A percentile compares a stretch with the other conserved stretches of the same genome.
Conservation (phyloP, 2,888 invertebrate genomes). For the Cartodere bifasciata region DNA sequence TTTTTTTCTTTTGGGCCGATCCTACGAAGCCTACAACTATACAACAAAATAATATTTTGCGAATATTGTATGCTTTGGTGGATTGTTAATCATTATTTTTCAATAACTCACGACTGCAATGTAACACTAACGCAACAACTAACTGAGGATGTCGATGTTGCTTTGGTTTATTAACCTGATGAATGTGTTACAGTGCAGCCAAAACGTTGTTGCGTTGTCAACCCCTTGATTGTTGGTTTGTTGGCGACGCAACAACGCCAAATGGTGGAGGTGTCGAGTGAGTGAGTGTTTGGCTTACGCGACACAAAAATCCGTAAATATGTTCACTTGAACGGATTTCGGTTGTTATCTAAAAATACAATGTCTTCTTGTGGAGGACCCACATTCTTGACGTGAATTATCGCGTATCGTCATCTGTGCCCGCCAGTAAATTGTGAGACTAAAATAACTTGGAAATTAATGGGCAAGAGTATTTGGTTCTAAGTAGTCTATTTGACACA, state of each 20-base stretch:
- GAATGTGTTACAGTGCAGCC: conserved; percentile 36
- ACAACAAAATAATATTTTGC: not conserved
- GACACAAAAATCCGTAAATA: too few species aligned
- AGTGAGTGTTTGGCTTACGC: conserved; percentile 31
- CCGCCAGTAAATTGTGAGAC: too few species aligned
- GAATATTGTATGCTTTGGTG: conserved; percentile 14
- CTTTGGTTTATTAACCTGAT: conserved; percentile 29
- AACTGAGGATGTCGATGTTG: conserved; percentile 34
- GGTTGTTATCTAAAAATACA: not conserved
- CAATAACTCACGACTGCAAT: conserved; percentile 37
- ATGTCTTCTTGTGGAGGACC: conserved; percentile 5
- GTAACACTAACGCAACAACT: conserved; percentile 38
- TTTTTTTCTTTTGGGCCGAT: conserved; percentile 35
- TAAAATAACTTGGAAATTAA: conserved; percentile 28
- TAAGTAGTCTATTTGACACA: conserved; percentile 25
- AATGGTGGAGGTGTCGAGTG: conserved; percentile 22
- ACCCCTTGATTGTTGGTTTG: conserved; percentile 29
- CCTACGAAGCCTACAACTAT: not conserved
- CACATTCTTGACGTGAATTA: conserved; percentile 15
- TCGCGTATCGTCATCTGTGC: too few species aligned
- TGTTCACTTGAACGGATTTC: too few species aligned
- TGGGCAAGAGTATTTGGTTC: conserved; percentile 18
- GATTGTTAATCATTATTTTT: conserved; percentile 22
- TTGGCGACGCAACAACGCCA: too few species aligned
- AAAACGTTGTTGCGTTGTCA: too few species aligned